A percentile compares a stretch with the other conserved stretches of the same genome.
These are phyloP conservation scores for Pectinophora gossypiella DNA, from an alignment of 1,140 invertebrate species.

Conservation along the genomic window DNA sequence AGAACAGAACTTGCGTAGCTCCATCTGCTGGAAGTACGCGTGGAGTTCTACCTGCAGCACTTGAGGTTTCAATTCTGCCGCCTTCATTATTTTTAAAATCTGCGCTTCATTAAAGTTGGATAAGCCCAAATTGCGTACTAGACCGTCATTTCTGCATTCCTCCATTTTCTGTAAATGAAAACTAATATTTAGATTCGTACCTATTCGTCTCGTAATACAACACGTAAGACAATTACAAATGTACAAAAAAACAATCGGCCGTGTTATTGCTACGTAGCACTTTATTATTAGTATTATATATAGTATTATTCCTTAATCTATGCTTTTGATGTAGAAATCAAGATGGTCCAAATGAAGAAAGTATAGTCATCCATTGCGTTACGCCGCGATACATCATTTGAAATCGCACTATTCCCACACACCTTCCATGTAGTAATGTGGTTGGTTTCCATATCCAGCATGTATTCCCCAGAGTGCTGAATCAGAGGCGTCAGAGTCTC, in stretches of 20 bases:
- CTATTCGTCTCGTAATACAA: too few species aligned
- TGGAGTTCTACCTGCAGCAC: conserved; percentile 89
- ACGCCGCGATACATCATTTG: too few species aligned
- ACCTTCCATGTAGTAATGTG: conserved; percentile 86
- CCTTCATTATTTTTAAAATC: conserved; percentile 79
- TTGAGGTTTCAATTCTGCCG: conserved; percentile 80
- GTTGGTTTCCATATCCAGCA: conserved; percentile 81
- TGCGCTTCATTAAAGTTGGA: conserved; percentile 89
- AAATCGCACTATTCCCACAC: too few species aligned
- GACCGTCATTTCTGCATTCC: conserved; percentile 79
- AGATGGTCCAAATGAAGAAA: too few species aligned
- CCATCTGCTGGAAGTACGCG: conserved; percentile 87
- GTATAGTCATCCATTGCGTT: too few species aligned
- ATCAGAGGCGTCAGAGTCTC: conserved; percentile 61
- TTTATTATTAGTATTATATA: too few species aligned
- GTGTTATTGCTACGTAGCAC: too few species aligned
- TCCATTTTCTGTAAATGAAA: conserved; percentile 83
- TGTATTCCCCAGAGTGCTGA: conserved; percentile 78
- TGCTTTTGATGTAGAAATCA: too few species aligned
- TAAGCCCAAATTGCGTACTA: conserved; percentile 83
- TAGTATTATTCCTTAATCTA: too few species aligned
- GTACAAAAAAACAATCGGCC: too few species aligned
- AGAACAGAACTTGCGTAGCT: conserved; percentile 84
- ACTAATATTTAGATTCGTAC: too few species aligned
- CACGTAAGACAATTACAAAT: too few species aligned